These are phyloP conservation scores for Xylophagus ater DNA, from an alignment of 2,888 invertebrate genomes.

Conservation along the genomic window DNA sequence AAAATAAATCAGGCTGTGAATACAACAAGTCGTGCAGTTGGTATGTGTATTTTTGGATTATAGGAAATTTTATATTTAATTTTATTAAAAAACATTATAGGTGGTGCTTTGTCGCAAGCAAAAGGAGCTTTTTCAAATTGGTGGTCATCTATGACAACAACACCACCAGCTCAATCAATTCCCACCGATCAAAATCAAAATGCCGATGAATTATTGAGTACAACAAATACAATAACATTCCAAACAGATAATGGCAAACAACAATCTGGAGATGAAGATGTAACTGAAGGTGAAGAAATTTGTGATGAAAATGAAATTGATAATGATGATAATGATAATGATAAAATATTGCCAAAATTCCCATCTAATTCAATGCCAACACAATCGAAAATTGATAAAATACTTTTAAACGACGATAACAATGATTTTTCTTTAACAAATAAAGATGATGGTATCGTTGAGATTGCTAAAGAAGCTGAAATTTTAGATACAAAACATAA, in stretches of 20 bases:
- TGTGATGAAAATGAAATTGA: constrained; percentile 9
- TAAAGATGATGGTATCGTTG: constrained; percentile 31
- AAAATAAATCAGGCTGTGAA: constrained; percentile 88
- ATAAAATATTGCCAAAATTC: neutral
- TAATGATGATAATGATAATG: constrained; percentile 23
- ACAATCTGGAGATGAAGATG: constrained; percentile 8
- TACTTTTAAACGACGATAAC: neutral
- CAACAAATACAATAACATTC: constrained; percentile 3
- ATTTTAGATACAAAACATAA: constrained; percentile 25
- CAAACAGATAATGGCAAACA: constrained; percentile 4
- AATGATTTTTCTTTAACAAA: neutral
- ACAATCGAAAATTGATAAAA: neutral
- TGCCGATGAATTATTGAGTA: neutral
- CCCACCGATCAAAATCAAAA: constrained; percentile 3
- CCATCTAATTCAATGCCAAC: neutral
- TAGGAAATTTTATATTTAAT: neutral
- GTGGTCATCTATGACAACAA: constrained; percentile 65
- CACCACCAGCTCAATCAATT: constrained; percentile 31
- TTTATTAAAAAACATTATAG: constrained; percentile 37
- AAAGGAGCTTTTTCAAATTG: constrained; percentile 76
- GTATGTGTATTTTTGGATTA: constrained; percentile 26
- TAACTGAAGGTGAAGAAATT: constrained; percentile 10
- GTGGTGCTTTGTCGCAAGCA: constrained; percentile 79
- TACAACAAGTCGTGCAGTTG: constrained; percentile 82
- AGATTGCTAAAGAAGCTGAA: constrained; percentile 36